These are phyloP conservation scores for Unio delphinus DNA, from an alignment of 2,888 invertebrate species.

Conservation along the genomic window DNA sequence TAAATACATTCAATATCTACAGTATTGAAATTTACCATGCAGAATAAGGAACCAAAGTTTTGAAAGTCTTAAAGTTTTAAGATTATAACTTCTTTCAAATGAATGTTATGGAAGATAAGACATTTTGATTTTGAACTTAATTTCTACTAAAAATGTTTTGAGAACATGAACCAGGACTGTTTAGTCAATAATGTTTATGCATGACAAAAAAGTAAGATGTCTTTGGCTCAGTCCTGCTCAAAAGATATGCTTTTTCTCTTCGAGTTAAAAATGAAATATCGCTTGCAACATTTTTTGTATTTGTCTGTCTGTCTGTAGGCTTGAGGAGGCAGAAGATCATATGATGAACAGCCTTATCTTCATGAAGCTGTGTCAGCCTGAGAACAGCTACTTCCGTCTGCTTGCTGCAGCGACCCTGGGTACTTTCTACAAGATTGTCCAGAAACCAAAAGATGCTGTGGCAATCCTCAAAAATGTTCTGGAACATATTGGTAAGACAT, in stretches of 20 bases:
- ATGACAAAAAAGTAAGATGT: no score
- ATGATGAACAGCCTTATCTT: conserved; percentile 50
- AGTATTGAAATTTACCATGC: no score
- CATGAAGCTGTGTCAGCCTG: conserved; percentile 58
- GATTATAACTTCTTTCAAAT: conserved; percentile 1
- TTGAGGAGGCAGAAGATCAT: conserved; percentile 52
- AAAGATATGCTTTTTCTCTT: no score
- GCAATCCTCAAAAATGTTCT: conserved; percentile 52
- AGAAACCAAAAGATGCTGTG: conserved; percentile 55
- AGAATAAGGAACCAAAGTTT: no score
- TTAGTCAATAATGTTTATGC: no score
- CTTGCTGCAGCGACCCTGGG: conserved; percentile 58
- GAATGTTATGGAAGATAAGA: background rate
- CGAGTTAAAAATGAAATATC: no score
- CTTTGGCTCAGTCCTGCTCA: no score
- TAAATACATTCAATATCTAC: no score
- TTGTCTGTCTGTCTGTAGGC: conserved; percentile 28
- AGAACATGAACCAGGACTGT: no score
- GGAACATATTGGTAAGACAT: conserved; percentile 46
- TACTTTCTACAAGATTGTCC: conserved; percentile 58
- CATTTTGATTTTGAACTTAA: no score
- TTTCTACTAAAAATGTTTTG: no score
- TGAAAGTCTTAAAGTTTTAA: no score
- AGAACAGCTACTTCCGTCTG: conserved; percentile 54
- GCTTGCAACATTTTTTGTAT: background rate